Percentiles rank a stretch among this genome's conserved stretches.
phyloP scores from a whole-genome alignment of 2,797 vertebrate species.

The Halcyon smyrnensis region DNA sequence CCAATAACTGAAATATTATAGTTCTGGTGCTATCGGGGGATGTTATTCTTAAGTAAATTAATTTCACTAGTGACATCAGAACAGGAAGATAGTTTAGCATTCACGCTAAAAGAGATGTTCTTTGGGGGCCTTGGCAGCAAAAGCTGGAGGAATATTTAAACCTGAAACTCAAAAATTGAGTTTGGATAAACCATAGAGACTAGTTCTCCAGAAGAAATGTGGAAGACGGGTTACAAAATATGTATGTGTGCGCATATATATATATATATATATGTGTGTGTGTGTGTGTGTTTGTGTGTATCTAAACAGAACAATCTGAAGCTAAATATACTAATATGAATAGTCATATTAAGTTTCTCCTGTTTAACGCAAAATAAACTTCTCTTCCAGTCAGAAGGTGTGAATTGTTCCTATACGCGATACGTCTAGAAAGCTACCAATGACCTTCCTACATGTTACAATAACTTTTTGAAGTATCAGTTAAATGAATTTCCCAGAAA shows the following conservation, averaged over 20 bases:
- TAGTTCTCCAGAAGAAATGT: neutral
- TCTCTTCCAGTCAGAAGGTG: neutral
- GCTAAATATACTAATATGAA: neutral
- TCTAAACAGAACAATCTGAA: neutral
- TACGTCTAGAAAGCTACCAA: neutral
- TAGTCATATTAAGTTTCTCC: neutral
- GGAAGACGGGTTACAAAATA: neutral
- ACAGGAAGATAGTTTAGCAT: neutral
- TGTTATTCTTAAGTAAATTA: neutral
- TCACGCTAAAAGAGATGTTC: neutral
- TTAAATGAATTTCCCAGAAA: neutral
- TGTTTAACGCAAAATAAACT: neutral
- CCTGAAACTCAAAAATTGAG: neutral
- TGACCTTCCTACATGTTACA: neutral
- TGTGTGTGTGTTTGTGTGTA: too few relatives aligned
- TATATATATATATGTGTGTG: too few relatives aligned
- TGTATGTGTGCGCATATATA: accelerated
- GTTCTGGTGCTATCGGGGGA: neutral
- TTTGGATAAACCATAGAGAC: neutral
- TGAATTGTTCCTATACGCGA: neutral
- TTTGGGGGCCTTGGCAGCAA: neutral
- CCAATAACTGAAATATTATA: neutral
- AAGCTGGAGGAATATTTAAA: neutral
- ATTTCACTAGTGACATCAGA: neutral
- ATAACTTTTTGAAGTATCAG: neutral